Base-by-base conservation (phyloP, 23 tunicate genomes). In the Halocynthia aurantium region DNA sequence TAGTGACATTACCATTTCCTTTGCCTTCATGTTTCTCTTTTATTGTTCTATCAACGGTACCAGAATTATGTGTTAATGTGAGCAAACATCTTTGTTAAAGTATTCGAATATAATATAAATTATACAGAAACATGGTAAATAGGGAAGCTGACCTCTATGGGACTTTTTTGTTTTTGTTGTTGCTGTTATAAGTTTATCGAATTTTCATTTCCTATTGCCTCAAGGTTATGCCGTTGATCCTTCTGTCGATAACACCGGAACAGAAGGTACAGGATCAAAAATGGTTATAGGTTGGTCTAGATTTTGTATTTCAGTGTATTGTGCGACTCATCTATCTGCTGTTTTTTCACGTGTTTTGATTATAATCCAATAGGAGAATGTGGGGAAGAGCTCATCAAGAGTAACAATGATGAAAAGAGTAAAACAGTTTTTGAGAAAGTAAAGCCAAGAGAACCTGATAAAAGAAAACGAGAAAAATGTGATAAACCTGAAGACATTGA, bases 401-500 rank as follows among this genome's bases (percentile, higher is more conserved):
- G 56, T 5, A 74, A 74, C 78, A 74, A 74, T 56, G 76, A 72
- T 50, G 78, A 74, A 56, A 74, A 54, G 50, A 74, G 82, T 13
- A 92, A 86, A 52, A 86, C 87, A 68, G 98, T 92, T 50, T 86
- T 86, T 69, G 98, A 92, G 75, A 92, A 92, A 67, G 78, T 82
- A 8, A 61, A 79, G 53, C 57, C 57, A 15, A 71, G 98, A 15
- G 88, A 91, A 7, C 70, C 81, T 49, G 98, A 92, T 74, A 92
- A 83, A 75, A 8, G 98, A 58, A 92, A 92, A 73, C 49, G 98
- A 51, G 85, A 81, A 70, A 80, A 81, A 72, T 73, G 93, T 55
- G 83, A 94, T 78, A 84, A 94, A 67, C 90, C 99, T 0, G 88
- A 78, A 31, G 99, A 94, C 77, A 73, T 94, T 51, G 99, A 94